Evolutionary conservation across 2,113 vertebrate species (phyloP).

Genomic region (Stigmatopora argus): DNA sequence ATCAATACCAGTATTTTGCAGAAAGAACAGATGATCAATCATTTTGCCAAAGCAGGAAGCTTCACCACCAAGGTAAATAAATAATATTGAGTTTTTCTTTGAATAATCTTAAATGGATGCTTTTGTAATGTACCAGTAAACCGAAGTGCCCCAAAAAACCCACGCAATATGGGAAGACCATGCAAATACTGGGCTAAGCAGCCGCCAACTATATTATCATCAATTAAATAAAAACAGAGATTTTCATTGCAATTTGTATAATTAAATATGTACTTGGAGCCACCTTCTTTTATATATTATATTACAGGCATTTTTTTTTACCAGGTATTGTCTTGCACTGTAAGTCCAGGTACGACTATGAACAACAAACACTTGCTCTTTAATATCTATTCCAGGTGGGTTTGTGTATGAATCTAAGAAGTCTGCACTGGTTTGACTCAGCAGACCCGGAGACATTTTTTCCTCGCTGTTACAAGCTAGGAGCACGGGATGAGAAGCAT

Average conservation of each 20-base stretch:
- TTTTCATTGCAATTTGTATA: too few species aligned
- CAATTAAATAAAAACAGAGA: too few species aligned
- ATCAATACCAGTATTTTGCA: constrained; percentile 63
- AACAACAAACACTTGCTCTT: not conserved
- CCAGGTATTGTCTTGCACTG: too few species aligned
- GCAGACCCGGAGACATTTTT: constrained; percentile 80
- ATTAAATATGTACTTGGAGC: too few species aligned
- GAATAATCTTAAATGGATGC: too few species aligned
- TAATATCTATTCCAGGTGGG: constrained; percentile 68
- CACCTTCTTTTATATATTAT: too few species aligned
- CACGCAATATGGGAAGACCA: too few species aligned
- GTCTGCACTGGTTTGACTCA: constrained; percentile 80
- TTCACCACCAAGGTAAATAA: constrained; percentile 81
- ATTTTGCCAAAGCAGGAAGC: constrained; percentile 69
- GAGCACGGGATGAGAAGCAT: constrained; percentile 72
- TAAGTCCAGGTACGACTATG: not conserved
- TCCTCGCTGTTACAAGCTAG: constrained; percentile 82
- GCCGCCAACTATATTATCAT: too few species aligned
- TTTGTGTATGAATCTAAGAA: constrained; percentile 81
- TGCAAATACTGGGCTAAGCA: too few species aligned
- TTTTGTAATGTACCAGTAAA: too few species aligned
- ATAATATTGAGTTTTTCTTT: not conserved
- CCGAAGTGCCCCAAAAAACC: too few species aligned
- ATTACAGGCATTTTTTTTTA: too few species aligned
- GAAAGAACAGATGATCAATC: constrained; percentile 82